Conservation (phyloP, 2,888 invertebrate species). For the Amitus sp. region DNA sequence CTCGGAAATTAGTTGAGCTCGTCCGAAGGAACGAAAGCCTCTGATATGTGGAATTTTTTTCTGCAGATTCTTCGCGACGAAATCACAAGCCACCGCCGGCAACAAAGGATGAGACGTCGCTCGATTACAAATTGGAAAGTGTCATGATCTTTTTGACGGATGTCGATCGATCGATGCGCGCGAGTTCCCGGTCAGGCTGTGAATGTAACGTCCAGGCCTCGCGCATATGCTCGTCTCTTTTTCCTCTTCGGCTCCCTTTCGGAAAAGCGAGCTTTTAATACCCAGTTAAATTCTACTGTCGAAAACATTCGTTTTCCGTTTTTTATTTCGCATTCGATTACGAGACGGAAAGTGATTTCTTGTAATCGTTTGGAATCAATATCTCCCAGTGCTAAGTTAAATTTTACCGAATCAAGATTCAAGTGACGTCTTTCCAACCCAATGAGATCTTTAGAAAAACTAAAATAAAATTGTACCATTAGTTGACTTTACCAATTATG, state of each 20-base stretch:
- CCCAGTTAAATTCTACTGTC: no score
- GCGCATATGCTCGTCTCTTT: slow-evolving; percentile 42
- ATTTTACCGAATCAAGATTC: slow-evolving; percentile 17
- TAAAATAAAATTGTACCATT: slow-evolving; percentile 51
- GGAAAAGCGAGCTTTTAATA: slow-evolving; percentile 17
- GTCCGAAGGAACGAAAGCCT: no score
- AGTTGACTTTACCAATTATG: slow-evolving; percentile 58
- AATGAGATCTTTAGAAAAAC: slow-evolving; percentile 52
- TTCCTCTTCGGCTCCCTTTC: slow-evolving; percentile 26
- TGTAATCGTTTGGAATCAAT: no score
- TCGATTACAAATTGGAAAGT: slow-evolving; percentile 26
- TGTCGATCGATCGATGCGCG: slow-evolving; percentile 24
- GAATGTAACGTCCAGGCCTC: slow-evolving; percentile 64
- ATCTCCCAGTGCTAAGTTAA: no score
- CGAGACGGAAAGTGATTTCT: no score
- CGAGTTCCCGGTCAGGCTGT: slow-evolving; percentile 65
- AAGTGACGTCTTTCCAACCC: slow-evolving; percentile 38
- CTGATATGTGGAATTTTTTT: no score
- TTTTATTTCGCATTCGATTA: no score
- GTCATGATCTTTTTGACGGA: slow-evolving; percentile 18
- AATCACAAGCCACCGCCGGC: no score
- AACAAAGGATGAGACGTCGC: slow-evolving; percentile 1
- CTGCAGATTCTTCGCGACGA: slow-evolving; percentile 21
- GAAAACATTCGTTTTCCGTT: not conserved
- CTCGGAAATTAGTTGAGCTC: no score